Base-by-base conservation (phyloP, 2,797 vertebrate genomes). In the Acridotheres tristis region DNA sequence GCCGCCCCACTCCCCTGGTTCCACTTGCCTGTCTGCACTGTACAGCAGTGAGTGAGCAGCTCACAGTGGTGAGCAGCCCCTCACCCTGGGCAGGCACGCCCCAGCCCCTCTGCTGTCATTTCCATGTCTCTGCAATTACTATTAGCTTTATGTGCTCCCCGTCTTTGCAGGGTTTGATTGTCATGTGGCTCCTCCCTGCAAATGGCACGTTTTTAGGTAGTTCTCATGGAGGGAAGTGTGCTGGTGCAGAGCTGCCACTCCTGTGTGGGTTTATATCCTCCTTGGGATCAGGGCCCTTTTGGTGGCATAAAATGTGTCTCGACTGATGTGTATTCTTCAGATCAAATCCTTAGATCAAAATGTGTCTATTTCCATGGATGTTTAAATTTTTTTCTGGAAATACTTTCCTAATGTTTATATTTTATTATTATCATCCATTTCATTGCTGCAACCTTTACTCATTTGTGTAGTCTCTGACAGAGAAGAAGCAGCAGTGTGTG, bases 1-100 rank as follows among this genome's bases (percentile, higher is more conserved):
- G 18, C 26, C 1, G 1, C 27, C 50, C 27, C 0, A 0, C 15
- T 85, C 7, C 11, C 13, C 26, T 26, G 34, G 43, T 13, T 12
- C 29, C 25, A 51, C 42, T 65, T 45, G 25, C 50, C 27, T 48
- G 10, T n/a, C 47, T n/a, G 34, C 40, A 9, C 0, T 0, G 1
- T 42, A 19, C 18, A n/a, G 45, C 53, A 73, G 22, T 19, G 43
- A 43, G 43, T 43, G 43, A 43, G 43, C 43, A 43, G 43, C 42
- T 43, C 42, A 43, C 18, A 58, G 62, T 40, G 55, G 36, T 48
- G 45, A 34, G 45, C 34, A 93, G 40, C 6, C 27, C 36, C 26
- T 34, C 2, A 1, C 36, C 32, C 34, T 2, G 4, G 45, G 45
- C 50, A 38, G 51, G n/a, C n/a, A 40, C 58, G n/a, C 16, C 43